These are phyloP conservation scores for Quadriops clusia DNA, from an alignment of 2,888 invertebrate species.

Conservation along the genomic window DNA sequence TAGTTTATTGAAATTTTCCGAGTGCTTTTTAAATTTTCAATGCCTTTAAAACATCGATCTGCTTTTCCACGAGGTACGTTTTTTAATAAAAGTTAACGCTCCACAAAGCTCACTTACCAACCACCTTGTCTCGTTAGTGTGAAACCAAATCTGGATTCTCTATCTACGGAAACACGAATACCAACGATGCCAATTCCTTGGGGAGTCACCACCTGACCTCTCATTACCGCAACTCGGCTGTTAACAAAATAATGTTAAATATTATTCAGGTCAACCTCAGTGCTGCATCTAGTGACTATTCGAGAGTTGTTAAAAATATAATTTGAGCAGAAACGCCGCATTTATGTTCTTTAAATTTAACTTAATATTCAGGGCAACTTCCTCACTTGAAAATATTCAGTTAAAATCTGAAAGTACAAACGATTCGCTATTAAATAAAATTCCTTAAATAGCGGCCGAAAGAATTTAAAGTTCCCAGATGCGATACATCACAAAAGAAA, in stretches of 20 bases:
- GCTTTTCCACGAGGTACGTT: too few relatives aligned
- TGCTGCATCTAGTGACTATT: too few relatives aligned
- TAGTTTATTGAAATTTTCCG: too few relatives aligned
- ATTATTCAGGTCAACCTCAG: too few relatives aligned
- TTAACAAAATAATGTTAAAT: slow-evolving; percentile 29
- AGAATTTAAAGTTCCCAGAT: slow-evolving; percentile 9
- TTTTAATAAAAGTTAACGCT: slow-evolving; percentile 1
- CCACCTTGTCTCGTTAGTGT: slow-evolving; percentile 87
- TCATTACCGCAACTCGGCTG: slow-evolving; percentile 97
- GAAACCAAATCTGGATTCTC: slow-evolving; percentile 90
- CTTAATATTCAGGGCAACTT: too few relatives aligned
- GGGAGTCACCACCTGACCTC: slow-evolving; percentile 90
- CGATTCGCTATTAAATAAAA: slow-evolving; percentile 8
- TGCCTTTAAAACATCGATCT: too few relatives aligned
- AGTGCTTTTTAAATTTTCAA: too few relatives aligned
- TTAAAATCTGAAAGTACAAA: too few relatives aligned
- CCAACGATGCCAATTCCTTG: slow-evolving; percentile 95
- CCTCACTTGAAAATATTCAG: too few relatives aligned
- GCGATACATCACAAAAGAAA: slow-evolving; percentile 7
- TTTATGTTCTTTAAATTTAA: too few relatives aligned
- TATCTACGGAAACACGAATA: slow-evolving; percentile 90
- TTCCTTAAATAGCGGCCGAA: slow-evolving; percentile 1
- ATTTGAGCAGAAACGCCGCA: too few relatives aligned
- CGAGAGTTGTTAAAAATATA: too few relatives aligned
- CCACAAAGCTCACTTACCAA: slow-evolving; percentile 63